Evolutionary conservation across 2,888 invertebrate genomes (phyloP).

Genomic region (Zygothrica quintamaculata): DNA sequence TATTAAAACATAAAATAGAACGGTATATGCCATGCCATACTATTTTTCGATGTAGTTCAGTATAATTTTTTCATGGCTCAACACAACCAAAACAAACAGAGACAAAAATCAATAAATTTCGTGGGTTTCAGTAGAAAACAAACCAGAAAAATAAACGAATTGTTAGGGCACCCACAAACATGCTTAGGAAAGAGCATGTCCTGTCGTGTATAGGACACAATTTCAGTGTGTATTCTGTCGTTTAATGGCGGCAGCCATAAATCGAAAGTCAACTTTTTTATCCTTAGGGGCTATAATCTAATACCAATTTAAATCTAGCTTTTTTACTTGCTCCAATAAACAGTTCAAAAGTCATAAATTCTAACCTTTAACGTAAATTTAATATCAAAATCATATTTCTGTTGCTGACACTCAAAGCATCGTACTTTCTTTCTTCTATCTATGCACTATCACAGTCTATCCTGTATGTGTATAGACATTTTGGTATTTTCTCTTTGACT

Average conservation of each 20-base stretch:
- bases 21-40: constrained; percentile 5
- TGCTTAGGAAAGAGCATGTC: too few species aligned
- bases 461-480: constrained; percentile 2
- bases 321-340: too few species aligned
- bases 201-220: too few species aligned
- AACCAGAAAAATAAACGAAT: not conserved
- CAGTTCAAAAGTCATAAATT: too few species aligned
- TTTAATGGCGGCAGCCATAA: not conserved
- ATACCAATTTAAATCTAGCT: not conserved
- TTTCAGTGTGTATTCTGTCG: too few species aligned
- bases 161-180: too few species aligned
- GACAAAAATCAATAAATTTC: constrained; percentile 70
- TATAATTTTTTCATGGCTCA: too few species aligned
- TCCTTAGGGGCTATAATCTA: not conserved
- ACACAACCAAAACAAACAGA: constrained; percentile 71
- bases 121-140: constrained; percentile 44
- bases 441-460: constrained; percentile 7
- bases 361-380: too few species aligned
- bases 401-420: not conserved
- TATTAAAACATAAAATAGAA: not conserved
- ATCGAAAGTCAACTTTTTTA: not conserved
- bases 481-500: constrained; percentile 14
- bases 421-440: not conserved
- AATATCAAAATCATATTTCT: too few species aligned
- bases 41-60: constrained; percentile 2